phyloP scores from a whole-genome alignment of 2,113 vertebrate genomes.

The Athene cunicularia region DNA sequence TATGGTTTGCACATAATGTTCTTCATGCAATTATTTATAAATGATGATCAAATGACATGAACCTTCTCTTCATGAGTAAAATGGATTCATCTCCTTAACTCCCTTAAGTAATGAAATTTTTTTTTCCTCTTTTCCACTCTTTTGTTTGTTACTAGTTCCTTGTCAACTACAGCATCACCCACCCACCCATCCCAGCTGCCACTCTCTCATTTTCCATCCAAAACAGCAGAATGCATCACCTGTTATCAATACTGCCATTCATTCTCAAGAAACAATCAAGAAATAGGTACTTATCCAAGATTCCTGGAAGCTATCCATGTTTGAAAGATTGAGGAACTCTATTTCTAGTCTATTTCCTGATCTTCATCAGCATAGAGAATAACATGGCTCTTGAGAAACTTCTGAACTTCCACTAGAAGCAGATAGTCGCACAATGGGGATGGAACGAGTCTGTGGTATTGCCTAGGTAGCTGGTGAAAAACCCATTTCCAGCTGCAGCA shows the following conservation, averaged over 20 bases:
- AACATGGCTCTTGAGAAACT: neutral
- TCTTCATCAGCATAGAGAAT: neutral
- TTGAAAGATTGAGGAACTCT: constrained; percentile 17
- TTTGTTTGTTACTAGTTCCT: constrained; percentile 7
- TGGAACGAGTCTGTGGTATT: neutral
- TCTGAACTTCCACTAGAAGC: neutral
- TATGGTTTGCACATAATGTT: neutral
- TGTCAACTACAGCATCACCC: constrained; percentile 3
- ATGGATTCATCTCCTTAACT: neutral
- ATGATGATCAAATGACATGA: neutral
- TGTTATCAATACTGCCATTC: constrained; percentile 15
- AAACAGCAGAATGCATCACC: constrained; percentile 28
- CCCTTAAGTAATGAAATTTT: neutral
- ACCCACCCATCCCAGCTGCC: constrained; percentile 27
- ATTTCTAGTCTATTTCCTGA: neutral
- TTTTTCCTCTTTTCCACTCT: neutral
- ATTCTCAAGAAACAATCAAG: constrained; percentile 7
- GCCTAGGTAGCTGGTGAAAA: neutral
- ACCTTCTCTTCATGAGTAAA: neutral
- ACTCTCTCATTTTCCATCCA: neutral
- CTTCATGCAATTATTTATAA: neutral
- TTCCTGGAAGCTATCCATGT: neutral
- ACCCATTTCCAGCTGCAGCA: neutral
- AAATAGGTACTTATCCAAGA: neutral
- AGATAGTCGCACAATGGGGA: neutral